A percentile compares a stretch with the other conserved stretches of the same genome.
Evolutionary conservation across 2,113 vertebrate species (phyloP).

Genomic region (Sterrhoptilus dennistouni): DNA sequence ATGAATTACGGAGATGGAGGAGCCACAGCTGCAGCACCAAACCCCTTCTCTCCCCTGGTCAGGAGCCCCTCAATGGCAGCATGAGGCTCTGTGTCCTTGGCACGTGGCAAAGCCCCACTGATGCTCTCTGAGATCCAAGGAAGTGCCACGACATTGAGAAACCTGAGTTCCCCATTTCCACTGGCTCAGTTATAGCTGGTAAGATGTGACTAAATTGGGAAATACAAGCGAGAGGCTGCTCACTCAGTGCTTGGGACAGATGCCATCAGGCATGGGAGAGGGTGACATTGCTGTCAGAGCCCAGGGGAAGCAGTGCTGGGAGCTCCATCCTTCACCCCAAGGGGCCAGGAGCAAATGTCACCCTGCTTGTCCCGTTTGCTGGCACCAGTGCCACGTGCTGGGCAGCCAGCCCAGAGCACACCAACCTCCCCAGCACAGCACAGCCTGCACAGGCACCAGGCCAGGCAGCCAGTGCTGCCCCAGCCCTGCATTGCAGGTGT

Average conservation of each 20-base stretch:
- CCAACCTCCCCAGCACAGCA: not conserved
- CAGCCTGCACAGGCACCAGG: not conserved
- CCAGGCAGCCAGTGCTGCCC: not conserved
- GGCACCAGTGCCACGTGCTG: not conserved
- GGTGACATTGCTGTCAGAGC: not conserved
- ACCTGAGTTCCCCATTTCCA: not conserved
- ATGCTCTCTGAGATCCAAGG: accelerated
- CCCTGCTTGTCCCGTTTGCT: not conserved
- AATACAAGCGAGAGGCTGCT: not conserved
- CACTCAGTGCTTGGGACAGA: not conserved
- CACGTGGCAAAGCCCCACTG: accelerated
- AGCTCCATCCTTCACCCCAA: not conserved
- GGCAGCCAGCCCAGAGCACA: accelerated
- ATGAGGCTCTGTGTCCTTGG: accelerated
- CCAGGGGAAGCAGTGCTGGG: not conserved
- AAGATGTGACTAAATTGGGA: not conserved
- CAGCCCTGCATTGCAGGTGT: not conserved
- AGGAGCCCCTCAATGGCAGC: not conserved
- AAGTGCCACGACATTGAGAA: not conserved
- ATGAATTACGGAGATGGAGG: not conserved
- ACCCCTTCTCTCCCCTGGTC: not conserved
- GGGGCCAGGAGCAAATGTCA: accelerated
- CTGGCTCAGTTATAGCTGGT: not conserved
- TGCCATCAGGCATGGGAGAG: not conserved
- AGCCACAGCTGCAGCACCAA: not conserved